Evolutionary conservation across 2,888 invertebrate species (phyloP), one percentile per base, ranked within the genome.

Genomic region (Drosophila antonietae): DNA sequence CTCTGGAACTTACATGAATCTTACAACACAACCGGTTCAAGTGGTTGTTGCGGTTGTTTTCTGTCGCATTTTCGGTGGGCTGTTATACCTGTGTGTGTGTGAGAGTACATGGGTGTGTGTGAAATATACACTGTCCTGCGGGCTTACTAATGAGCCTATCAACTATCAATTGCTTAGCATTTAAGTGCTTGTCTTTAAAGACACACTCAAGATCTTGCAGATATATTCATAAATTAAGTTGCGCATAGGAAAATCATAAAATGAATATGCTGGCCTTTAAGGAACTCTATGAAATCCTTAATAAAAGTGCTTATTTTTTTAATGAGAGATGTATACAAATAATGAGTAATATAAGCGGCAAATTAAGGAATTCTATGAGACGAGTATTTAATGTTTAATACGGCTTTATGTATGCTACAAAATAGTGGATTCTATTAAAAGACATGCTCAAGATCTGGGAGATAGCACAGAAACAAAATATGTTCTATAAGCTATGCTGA

Each of bases 1-100:
- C 80, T 78, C 60, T 55, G 73, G 69, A 82, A 80, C 85, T 81
- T 79, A 79, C 82, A 82, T 73, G 87, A 80, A 67, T 84, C 87
- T 84, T 84, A 80, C 83, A 80, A 82, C 82, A 87, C 58, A 84
- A 84, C 84, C 84, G 87, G 84, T 84, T 82, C 74, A 73, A 74
- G 78, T 73, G 78, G 68, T 80, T 78, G 60, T 73, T 76, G 72
- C 75, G 68, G 78, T 75, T 76, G 55, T 79, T 67, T 68, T 68
- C 49, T 81, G 68, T 79, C 83, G 77, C 77, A 81, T 81, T 84
- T 84, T 84, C 76, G 87, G 87, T 85, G 81, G 81, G 84, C 65
- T 51, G 73, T 61, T 63, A 51, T 68, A 51, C 65, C 63, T 49
- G 5, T 49, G 49, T 31, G 51, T 49, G 28, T 44, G 23, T 47